phyloP scores from a whole-genome alignment of 2,113 vertebrate species.

The Heptranchias perlo region DNA sequence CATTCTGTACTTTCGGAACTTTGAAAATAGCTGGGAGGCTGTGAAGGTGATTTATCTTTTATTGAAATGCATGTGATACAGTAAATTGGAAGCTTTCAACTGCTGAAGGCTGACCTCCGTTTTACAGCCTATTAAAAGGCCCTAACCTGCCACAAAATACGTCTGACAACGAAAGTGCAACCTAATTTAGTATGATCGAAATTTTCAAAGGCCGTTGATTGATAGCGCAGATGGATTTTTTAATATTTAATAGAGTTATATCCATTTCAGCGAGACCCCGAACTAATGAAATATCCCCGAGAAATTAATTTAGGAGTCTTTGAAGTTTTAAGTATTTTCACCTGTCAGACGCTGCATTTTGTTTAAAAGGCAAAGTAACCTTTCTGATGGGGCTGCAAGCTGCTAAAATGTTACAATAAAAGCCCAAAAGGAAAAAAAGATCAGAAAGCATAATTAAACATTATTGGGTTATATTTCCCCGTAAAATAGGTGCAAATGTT shows the following conservation, averaged over 20 bases:
- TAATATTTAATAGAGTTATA: constrained; percentile 20
- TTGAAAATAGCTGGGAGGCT: constrained; percentile 13
- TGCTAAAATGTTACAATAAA: not conserved
- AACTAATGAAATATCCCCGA: not conserved
- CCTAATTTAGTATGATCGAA: not conserved
- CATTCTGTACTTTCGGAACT: not conserved
- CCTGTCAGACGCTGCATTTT: not conserved
- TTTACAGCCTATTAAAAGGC: not conserved
- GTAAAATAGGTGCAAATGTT: not conserved
- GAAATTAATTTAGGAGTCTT: not conserved
- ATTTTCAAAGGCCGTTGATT: not conserved
- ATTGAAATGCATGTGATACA: not conserved
- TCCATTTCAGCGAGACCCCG: too few species aligned
- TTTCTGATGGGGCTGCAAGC: not conserved
- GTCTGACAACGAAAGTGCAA: not conserved
- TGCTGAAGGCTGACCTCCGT: not conserved
- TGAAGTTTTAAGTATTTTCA: not conserved
- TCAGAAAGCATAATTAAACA: not conserved
- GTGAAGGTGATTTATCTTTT: constrained; percentile 13
- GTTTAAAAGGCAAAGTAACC: not conserved
- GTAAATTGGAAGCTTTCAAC: not conserved
- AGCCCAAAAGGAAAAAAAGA: not conserved
- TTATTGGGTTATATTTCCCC: not conserved
- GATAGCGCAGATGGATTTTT: not conserved
- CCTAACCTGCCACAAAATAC: not conserved